Base-by-base conservation (phyloP, 2,888 invertebrate species). In the Caenorhabditis plicata region DNA sequence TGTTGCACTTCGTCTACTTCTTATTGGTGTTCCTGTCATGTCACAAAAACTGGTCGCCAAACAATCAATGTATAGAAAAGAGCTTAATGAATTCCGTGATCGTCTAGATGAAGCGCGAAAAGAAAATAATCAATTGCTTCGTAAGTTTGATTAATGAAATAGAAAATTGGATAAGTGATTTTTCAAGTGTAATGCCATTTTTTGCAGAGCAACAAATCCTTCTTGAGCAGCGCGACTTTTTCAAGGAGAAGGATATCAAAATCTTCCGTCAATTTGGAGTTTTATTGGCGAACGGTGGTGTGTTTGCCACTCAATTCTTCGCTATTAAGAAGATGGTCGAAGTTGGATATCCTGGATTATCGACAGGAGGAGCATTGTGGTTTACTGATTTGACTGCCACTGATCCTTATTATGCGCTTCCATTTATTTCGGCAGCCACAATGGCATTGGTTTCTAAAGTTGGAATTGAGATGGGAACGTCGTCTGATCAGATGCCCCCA, bases 301-400 rank as follows among this genome's bases (percentile, higher is more conserved):
- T 96, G 15, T 96, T 96, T 81, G 83, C 95, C 63, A 92, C 94
- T 0, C 90, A 92, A 81, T 96, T 94, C 81, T 86, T 90, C 83
- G 91, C 89, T 0, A 83, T 98, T 40, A 86, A 91, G 71, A 85
- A 87, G 64, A 94, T 98, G 94, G 88, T 92, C 1, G 89, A 67
- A 61, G 61, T 64, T 26, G 95, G 94, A 2, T 90, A 98, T 29
- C 91, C 91, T 35, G 92, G 92, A 80, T 86, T 96, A 86, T 86
- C 87, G 64, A 85, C 87, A 1, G 96, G 96, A 26, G 98, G 98
- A 0, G 69, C 91, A 1, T 87, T 86, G 74, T 98, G 96, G 96
- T 94, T 98, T 81, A 84, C 86, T 3, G 93, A 99, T 85, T 85
- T 98, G 38, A 92, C 94, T 0, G 82, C 91, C 9, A 86, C 89